Base-by-base conservation (phyloP, 1,140 invertebrate genomes). In the Ruditapes philippinarum region DNA sequence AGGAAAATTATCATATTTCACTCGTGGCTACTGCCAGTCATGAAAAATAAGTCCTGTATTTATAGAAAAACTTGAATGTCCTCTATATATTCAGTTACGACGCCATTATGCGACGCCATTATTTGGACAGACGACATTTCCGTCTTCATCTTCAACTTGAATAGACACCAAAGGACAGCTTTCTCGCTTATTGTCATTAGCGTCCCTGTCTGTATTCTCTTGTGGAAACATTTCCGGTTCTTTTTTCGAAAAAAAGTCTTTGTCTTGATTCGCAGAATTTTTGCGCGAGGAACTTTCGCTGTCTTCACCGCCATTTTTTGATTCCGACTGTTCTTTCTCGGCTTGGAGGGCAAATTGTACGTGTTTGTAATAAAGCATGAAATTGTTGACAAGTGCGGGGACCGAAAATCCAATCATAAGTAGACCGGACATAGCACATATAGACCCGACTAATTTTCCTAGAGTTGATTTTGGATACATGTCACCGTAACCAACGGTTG, bases 381-480 rank as follows among this genome's bases (percentile, higher is more conserved):
- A 88, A 49, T 88, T 88, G 33, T 88, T 88, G 25, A 88, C 85
- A 19, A 88, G 62, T 7, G 60, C 62, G 14, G 85, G 85, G 0
- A 88, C 85, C 9, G 85, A 79, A n/a, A 88, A 88, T 7, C 85
- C 99, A 97, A 99, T 98, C 97, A 99, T 98, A 97, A 99, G 97
- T 96, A 99, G 98, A 97, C 99, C 99, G 97, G 98, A 99, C 97
- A 99, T 98, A 97, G 98, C 99, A 97, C 99, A 92, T n/a, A 92
- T 19, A 0, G 90, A 87, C 0, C 94, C 95, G 51, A 95, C 82
- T 11, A 94, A 33, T 68, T 94, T 94, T 25, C 95, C 95, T 0
- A 68, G 51, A 0, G 73, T 38, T 7, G 93, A 90, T n/a, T 81
- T 91, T 9, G 95, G 95, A 79, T 93, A 92, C 80, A 84, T 89